Evolutionary conservation across 2,888 invertebrate genomes (phyloP).

Genomic region (Lottia scabra): DNA sequence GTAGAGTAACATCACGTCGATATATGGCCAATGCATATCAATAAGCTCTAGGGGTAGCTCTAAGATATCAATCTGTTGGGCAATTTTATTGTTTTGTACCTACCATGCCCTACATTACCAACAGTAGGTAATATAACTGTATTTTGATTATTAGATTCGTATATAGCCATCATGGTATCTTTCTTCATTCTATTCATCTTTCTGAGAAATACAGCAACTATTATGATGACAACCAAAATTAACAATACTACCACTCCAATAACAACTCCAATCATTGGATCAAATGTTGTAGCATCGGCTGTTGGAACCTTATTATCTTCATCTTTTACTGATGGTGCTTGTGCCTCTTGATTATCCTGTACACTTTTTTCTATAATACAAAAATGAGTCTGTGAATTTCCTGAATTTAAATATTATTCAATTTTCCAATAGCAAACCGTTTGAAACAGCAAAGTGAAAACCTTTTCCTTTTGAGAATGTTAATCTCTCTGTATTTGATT

Average conservation of each 20-base stretch:
- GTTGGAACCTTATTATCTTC: neutral
- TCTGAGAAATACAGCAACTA: constrained; percentile 22
- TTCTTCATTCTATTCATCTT: constrained; percentile 19
- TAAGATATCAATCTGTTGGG: neutral
- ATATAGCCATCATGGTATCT: constrained; percentile 13
- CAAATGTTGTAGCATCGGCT: neutral
- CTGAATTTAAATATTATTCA: too few species aligned
- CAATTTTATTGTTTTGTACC: neutral
- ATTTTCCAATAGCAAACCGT: too few species aligned
- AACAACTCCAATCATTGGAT: constrained; percentile 16
- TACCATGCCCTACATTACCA: too few species aligned
- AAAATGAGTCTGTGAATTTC: too few species aligned
- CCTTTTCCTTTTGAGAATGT: too few species aligned
- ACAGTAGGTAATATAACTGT: too few species aligned
- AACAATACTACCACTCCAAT: constrained; percentile 11
- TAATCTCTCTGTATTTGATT: too few species aligned
- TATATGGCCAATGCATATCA: too few species aligned
- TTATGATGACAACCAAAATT: constrained; percentile 16
- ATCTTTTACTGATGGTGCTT: neutral
- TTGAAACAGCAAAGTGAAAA: too few species aligned
- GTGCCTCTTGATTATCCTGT: neutral
- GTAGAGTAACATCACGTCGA: too few species aligned
- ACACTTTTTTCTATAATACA: neutral
- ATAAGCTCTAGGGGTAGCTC: too few species aligned
- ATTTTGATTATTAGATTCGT: neutral